Conservation (phyloP, 1,140 invertebrate genomes). For the Heliconius melpomene region DNA sequence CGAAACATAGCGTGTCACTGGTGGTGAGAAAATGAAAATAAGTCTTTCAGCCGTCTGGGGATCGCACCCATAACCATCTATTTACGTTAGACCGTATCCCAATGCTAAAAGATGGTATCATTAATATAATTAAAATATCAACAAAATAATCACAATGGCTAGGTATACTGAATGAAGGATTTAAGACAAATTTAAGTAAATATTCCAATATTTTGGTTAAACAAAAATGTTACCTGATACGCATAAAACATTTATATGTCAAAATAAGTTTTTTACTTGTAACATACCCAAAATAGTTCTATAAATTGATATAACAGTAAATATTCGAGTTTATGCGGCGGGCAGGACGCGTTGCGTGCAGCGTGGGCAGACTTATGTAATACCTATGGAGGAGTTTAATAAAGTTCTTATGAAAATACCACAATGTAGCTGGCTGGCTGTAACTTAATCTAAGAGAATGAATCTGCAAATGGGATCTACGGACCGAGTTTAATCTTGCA, state of each 20-base stretch:
- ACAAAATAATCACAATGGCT: neutral
- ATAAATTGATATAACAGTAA: slow-evolving; percentile 18
- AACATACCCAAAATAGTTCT: slow-evolving; percentile 3
- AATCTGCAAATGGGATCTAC: slow-evolving; percentile 72
- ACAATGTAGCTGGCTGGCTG: slow-evolving; percentile 63
- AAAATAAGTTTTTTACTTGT: neutral
- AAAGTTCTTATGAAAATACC: slow-evolving; percentile 69
- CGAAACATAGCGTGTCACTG: too few species aligned
- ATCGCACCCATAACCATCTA: too few species aligned
- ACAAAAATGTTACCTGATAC: neutral
- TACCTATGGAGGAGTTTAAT: slow-evolving; percentile 66
- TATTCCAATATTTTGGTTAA: neutral
- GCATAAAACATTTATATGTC: neutral
- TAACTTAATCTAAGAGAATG: slow-evolving; percentile 75
- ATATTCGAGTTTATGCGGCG: slow-evolving; percentile 21
- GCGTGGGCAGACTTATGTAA: slow-evolving; percentile 46
- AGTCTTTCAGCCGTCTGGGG: too few species aligned
- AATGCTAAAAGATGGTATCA: too few species aligned
- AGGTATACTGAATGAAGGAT: neutral
- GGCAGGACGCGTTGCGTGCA: slow-evolving; percentile 20
- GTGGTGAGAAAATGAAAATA: too few species aligned
- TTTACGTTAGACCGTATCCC: too few species aligned
- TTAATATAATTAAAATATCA: too few species aligned
- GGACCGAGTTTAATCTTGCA: slow-evolving; percentile 63
- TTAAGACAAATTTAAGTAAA: neutral